These are phyloP conservation scores for Loris lydekkerianus DNA, from an alignment of 2,797 vertebrate species.

Conservation along the genomic window DNA sequence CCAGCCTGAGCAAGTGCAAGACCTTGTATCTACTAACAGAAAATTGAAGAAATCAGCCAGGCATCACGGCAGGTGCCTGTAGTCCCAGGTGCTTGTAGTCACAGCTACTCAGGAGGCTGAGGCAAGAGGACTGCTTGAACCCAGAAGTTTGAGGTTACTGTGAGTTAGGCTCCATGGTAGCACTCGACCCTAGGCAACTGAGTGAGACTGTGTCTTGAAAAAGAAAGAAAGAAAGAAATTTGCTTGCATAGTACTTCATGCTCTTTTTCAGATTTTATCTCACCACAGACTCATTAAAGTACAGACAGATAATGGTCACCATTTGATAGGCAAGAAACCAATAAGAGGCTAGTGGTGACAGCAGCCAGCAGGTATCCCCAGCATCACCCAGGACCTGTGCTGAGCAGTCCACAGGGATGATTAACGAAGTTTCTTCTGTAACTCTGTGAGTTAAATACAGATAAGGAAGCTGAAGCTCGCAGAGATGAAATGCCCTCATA, in stretches of 20 bases:
- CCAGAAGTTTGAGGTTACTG: too few relatives aligned
- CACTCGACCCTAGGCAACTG: too few relatives aligned
- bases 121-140: too few relatives aligned
- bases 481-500: not conserved
- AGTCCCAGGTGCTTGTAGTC: too few relatives aligned
- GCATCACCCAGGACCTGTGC: not conserved
- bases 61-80: too few relatives aligned
- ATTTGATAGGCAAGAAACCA: not conserved
- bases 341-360: not conserved
- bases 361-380: fast-evolving
- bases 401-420: fast-evolving
- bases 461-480: not conserved
- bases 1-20: too few relatives aligned
- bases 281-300: not conserved
- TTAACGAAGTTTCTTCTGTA: not conserved
- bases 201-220: too few relatives aligned
- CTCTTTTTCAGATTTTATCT: not conserved
- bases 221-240: too few relatives aligned
- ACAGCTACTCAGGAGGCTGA: too few relatives aligned
- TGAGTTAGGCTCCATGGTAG: too few relatives aligned
- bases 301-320: not conserved
- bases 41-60: too few relatives aligned
- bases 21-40: too few relatives aligned
- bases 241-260: not conserved
- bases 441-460: not conserved